Percentiles rank a stretch among this genome's conserved stretches.
Conservation (phyloP, 2,888 invertebrate genomes). For the Drosophila nr. perissopoda region DNA sequence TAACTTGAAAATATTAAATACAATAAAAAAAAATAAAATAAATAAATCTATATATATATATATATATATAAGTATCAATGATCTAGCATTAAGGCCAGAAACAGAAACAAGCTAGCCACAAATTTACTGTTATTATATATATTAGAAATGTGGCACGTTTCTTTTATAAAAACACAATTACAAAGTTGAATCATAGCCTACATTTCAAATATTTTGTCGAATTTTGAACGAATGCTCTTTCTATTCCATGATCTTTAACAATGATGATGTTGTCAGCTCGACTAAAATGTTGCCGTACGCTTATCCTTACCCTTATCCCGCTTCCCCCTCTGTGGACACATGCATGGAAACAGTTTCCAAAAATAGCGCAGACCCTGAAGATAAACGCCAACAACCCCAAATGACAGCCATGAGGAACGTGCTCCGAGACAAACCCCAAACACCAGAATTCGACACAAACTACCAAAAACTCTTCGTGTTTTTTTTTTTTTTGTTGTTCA, state of each 20-base stretch:
- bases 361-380: slow-evolving; percentile 26
- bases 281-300: background rate
- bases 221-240: background rate
- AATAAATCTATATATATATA: no score
- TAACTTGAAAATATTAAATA: no score
- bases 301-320: background rate
- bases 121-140: background rate
- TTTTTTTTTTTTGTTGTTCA: background rate
- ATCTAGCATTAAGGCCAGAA: background rate
- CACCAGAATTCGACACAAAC: slow-evolving; percentile 27
- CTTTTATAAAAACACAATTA: background rate
- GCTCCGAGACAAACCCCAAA: slow-evolving; percentile 36
- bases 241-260: background rate
- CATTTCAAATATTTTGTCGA: background rate
- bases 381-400: slow-evolving; percentile 40
- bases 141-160: background rate
- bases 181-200: background rate
- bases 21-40: no score
- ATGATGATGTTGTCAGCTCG: slow-evolving; percentile 1
- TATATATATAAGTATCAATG: no score
- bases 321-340: background rate
- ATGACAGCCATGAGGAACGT: slow-evolving; percentile 33
- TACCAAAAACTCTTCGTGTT: slow-evolving; percentile 31
- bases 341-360: slow-evolving; percentile 22
- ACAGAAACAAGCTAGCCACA: background rate